Base-by-base conservation (phyloP, 2,797 vertebrate genomes). In the Acanthurus lineatus region DNA sequence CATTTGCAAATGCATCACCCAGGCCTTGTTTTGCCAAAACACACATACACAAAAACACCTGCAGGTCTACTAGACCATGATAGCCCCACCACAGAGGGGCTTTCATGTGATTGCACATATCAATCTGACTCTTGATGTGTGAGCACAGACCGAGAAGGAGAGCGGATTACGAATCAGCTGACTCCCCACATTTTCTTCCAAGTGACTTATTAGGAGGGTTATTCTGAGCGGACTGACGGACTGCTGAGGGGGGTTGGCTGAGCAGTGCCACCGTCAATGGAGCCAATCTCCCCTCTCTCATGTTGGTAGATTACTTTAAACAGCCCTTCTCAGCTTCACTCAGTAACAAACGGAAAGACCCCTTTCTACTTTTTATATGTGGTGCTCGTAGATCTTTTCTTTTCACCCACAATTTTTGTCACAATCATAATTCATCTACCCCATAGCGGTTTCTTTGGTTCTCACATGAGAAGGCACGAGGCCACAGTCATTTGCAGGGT, bases 141-240 rank as follows among this genome's bases (percentile, higher is more conserved):
- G 88, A 86, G 89, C 90, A 84, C 79, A 79, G 86, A 90, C 81
- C 68, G 52, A 85, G 85, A 94, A 90, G 90, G 80, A 78, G 91
- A 91, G 81, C 81, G 89, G 92, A 94, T 95, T 94, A 95, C 87
- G 79, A 93, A 95, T 94, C 93, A 95, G 93, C 93, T 95, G 93
- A 94, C 94, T 92, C 88, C 73, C 88, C 89, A 90, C 91, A 90
- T 93, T 94, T 94, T 90, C 91, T 91, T 93, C 89, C 92, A 91
- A 92, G 92, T 92, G 90, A 95, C 93, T 93, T 93, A 94, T 91
- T 93, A 90, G 89, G 73, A 83, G 88, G 89, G 90, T 91, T 91
- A 88, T 89, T 89, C 84, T 84, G 86, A 90, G 87, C 71, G 72
- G 85, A 86, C 86, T 86, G 86, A 72, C 85, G 86, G 83, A 83